phyloP scores from a whole-genome alignment of 2,113 vertebrate species.

The Nibea albiflora region DNA sequence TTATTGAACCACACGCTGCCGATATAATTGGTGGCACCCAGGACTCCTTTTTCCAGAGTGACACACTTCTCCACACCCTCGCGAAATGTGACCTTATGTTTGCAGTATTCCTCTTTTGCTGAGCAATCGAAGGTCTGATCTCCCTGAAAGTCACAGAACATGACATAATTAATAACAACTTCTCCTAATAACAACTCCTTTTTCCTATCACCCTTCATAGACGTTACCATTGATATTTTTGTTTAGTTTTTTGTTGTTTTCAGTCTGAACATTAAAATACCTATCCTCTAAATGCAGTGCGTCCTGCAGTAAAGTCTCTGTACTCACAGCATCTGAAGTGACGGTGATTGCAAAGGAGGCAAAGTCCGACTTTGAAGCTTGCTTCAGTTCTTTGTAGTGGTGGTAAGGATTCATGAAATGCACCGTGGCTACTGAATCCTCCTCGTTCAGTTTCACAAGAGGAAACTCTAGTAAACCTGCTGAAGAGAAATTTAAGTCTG shows the following conservation, averaged over 20 bases:
- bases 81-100: accelerated
- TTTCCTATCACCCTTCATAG: not conserved
- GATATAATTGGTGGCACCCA: accelerated
- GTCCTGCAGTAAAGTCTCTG: not conserved
- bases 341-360: accelerated
- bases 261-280: not conserved
- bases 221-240: no score
- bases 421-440: not conserved
- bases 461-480: conserved; percentile 79
- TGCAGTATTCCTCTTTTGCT: not conserved
- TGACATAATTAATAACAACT: not conserved
- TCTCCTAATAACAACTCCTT: no score
- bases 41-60: accelerated
- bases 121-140: accelerated
- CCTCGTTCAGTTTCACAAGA: not conserved
- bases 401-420: conserved; percentile 68
- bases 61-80: not conserved
- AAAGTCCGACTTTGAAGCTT: accelerated
- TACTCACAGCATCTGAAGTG: accelerated
- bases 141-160: conserved; percentile 26
- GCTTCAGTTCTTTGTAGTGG: conserved; percentile 53
- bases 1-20: accelerated
- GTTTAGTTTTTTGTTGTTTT: not conserved
- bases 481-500: not conserved
- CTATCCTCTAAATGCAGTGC: not conserved